Base-by-base conservation (phyloP, 2,797 vertebrate genomes). In the Gymnocypris eckloni region DNA sequence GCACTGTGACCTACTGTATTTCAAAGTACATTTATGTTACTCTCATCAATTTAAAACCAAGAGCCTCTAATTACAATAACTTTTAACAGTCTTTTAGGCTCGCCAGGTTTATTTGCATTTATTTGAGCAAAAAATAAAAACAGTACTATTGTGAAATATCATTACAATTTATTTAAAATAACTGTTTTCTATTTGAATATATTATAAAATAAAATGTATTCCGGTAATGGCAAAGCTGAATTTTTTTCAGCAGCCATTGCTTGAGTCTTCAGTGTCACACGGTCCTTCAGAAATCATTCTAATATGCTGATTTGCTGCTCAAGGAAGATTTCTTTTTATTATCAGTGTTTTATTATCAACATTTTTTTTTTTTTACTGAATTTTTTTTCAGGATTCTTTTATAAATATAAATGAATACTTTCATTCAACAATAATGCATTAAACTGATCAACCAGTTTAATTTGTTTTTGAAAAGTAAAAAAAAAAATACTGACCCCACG, bases 121-220 rank as follows among this genome's bases (percentile, higher is more conserved):
- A 41, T 77, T 59, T n/a, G 6, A 39, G 12, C 22, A 54, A 54
- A 54, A 75, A 75, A 43, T 73, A 25, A 73, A 73, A 73, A 48
- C n/a, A 1, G 25, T 33, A 33, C 28, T 75, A 12, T 52, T 20
- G 48, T 50, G 15, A 11, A 18, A 28, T 50, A 33, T 50, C 48
- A 28, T 1, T 50, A 48, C 71, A 73, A 5, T 39, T 69, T 41
- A 41, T 41, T 41, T 69, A 39, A 48, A 75, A 20, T 52, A 39
- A 69, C 33, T 15, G 16, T 71, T n/a, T 13, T 22, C 18, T 77
- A 8, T 72, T 16, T 45, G 4, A 4, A 25, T 50, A 8, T 28
- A 73, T 28, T n/a, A n/a, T 4, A 59, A n/a, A 59, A n/a, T 61
- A 0, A 5, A 2, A 25, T 73, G 28, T 73, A 37, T 67, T 67